A percentile compares a stretch with the other conserved stretches of the same genome.
Conservation (phyloP, 2,888 invertebrate species). For the Mythimna vitellina region DNA sequence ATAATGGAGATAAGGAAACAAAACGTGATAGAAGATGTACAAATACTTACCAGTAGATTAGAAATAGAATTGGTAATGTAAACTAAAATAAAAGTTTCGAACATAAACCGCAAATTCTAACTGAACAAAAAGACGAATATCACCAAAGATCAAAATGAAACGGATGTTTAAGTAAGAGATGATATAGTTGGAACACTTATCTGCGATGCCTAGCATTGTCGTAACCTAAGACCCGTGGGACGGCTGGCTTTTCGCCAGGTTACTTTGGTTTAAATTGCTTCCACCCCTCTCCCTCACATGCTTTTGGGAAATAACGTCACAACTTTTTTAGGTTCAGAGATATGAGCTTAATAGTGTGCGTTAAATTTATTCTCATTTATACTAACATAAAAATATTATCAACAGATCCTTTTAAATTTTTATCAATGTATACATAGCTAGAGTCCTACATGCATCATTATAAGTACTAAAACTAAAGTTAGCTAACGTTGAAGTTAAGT, state of each 20-base stretch:
- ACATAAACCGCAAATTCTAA: slow-evolving; percentile 3
- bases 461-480: slow-evolving; percentile 7
- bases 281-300: slow-evolving; percentile 73
- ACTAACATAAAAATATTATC: not conserved
- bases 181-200: slow-evolving; percentile 78
- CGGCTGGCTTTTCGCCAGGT: slow-evolving; percentile 83
- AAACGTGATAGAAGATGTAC: slow-evolving; percentile 15
- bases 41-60: not conserved
- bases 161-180: slow-evolving; percentile 72
- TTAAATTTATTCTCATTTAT: not conserved
- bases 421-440: not conserved
- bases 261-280: slow-evolving; percentile 83
- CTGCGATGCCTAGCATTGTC: slow-evolving; percentile 79
- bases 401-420: not conserved
- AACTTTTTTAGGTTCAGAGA: slow-evolving; percentile 60
- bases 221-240: slow-evolving; percentile 76
- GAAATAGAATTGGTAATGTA: not conserved
- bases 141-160: slow-evolving; percentile 64
- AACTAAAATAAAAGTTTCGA: not conserved
- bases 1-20: slow-evolving; percentile 15
- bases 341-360: slow-evolving; percentile 43
- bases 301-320: slow-evolving; percentile 67
- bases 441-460: not conserved
- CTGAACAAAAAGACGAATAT: slow-evolving; percentile 22
- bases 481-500: slow-evolving; percentile 23